A percentile compares a stretch with the other conserved stretches of the same genome.
These are phyloP conservation scores for Eretmochelys imbricata DNA, from an alignment of 2,113 vertebrate genomes.

Conservation along the genomic window DNA sequence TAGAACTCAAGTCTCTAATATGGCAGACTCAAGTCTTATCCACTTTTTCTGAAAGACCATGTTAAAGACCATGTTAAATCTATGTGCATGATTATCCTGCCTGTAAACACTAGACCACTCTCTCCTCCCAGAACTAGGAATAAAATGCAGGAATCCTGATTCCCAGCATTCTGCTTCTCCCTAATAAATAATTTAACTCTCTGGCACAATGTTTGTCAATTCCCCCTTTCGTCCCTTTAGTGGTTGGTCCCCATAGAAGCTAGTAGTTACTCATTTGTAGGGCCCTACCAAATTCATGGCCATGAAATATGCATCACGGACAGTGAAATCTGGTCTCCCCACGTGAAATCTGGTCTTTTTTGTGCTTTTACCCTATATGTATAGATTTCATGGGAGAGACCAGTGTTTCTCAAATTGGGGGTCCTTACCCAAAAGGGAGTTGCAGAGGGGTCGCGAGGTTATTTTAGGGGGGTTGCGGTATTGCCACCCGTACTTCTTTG, in stretches of 20 bases:
- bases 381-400: too few relatives aligned
- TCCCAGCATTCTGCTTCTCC: neutral
- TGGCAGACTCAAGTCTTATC: neutral
- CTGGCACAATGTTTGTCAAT: neutral
- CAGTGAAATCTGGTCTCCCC: too few relatives aligned
- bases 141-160: conserved; percentile 1
- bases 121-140: neutral
- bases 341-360: too few relatives aligned
- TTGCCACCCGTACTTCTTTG: too few relatives aligned
- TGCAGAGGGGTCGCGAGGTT: too few relatives aligned
- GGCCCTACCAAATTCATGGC: too few relatives aligned
- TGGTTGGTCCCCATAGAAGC: neutral
- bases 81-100: neutral
- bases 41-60: neutral
- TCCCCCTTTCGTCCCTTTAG: neutral
- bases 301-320: too few relatives aligned
- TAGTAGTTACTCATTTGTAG: neutral
- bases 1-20: accelerated
- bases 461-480: too few relatives aligned
- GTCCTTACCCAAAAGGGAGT: too few relatives aligned
- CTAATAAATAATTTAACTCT: neutral
- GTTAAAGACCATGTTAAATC: neutral
- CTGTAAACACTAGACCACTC: neutral
- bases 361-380: too few relatives aligned
- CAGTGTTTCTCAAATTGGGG: too few relatives aligned